A percentile compares a stretch with the other conserved stretches of the same genome.
Conservation (phyloP, 2,888 invertebrate species). For the Cataglyphis rosenhaueri region DNA sequence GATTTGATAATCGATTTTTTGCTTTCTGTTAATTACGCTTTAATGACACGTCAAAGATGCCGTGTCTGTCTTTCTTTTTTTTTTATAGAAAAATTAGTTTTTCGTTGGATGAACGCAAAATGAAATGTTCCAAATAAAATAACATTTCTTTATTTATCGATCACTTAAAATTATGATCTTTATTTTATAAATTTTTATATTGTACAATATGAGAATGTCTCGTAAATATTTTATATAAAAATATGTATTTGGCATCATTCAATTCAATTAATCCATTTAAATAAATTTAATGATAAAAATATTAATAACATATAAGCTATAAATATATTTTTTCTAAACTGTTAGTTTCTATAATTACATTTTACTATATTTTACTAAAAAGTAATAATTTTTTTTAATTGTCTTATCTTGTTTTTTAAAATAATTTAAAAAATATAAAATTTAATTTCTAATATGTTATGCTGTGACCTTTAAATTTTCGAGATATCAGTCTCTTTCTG, state of each 20-base stretch:
- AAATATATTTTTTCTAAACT: not conserved
- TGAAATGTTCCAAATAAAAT: not conserved
- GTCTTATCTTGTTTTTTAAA: not conserved
- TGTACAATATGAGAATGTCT: not conserved
- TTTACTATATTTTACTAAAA: not conserved
- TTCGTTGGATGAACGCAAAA: slow-evolving; percentile 29
- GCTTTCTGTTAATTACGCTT: not conserved
- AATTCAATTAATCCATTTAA: not conserved
- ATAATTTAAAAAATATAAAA: not conserved
- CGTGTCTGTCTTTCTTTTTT: not conserved
- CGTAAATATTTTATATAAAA: not conserved
- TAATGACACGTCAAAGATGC: slow-evolving; percentile 9
- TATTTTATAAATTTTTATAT: not conserved
- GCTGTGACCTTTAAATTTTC: too few species aligned
- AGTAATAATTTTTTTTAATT: slow-evolving; percentile 6
- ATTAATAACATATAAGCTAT: not conserved
- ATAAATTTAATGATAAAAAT: not conserved
- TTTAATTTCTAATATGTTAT: not conserved
- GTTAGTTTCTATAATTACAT: not conserved
- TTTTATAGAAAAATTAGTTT: slow-evolving; percentile 21
- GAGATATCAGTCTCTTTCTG: slow-evolving; percentile 6
- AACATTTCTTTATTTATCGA: not conserved
- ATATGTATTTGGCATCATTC: not conserved
- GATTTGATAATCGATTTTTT: slow-evolving; percentile 43
- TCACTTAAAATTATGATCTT: not conserved